Evolutionary conservation across 1,140 invertebrate genomes (phyloP).

Genomic region (Homalodisca vitripennis): DNA sequence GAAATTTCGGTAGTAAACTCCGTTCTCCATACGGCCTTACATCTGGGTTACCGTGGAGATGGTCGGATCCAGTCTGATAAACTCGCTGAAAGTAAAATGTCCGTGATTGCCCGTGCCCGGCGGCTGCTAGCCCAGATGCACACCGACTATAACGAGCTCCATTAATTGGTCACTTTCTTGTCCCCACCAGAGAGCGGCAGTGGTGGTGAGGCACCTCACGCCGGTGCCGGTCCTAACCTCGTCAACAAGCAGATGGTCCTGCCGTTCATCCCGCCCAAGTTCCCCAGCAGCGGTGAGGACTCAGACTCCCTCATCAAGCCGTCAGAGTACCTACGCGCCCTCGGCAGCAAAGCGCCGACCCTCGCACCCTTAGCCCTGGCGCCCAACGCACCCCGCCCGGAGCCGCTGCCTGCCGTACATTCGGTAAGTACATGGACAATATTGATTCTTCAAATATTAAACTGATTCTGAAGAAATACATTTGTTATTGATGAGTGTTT

Average conservation of each 20-base stretch:
- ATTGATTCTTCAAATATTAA: too few species aligned
- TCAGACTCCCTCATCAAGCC: conserved; percentile 59
- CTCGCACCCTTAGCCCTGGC: neutral
- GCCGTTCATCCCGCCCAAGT: conserved; percentile 86
- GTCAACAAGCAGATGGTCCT: conserved; percentile 79
- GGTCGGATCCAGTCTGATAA: conserved; percentile 22
- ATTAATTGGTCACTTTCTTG: conserved; percentile 13
- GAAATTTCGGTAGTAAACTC: too few species aligned
- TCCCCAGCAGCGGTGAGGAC: conserved; percentile 60
- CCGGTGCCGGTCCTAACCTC: conserved; percentile 51
- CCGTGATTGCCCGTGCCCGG: conserved; percentile 13
- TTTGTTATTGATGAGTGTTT: too few species aligned
- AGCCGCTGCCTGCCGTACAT: conserved; percentile 1
- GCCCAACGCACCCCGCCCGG: neutral
- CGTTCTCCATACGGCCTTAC: too few species aligned
- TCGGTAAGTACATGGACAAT: conserved; percentile 6
- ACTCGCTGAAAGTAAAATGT: conserved; percentile 19
- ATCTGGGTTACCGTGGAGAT: too few species aligned
- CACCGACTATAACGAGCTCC: conserved; percentile 11
- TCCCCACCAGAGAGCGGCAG: neutral
- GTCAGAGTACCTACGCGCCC: conserved; percentile 84
- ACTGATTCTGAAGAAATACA: too few species aligned
- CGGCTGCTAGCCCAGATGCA: conserved; percentile 7
- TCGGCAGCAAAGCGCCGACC: conserved; percentile 55
- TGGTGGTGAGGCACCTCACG: neutral